Percentiles rank a stretch among this genome's conserved stretches.
phyloP scores from a whole-genome alignment of 2,113 vertebrate species.

The Corythaeola cristata region DNA sequence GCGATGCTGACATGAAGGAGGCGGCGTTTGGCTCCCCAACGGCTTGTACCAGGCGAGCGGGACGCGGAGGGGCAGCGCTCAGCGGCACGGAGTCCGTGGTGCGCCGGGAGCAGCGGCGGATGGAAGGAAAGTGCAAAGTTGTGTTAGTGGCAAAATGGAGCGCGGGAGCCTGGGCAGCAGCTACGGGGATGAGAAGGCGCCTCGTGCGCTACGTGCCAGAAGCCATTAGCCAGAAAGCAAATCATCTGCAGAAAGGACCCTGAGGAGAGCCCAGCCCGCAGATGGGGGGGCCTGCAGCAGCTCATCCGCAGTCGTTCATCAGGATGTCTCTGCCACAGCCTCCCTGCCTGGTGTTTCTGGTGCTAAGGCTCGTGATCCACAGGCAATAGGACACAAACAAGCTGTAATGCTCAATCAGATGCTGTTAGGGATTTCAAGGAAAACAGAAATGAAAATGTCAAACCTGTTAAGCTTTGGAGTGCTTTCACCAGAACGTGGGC shows the following conservation, averaged over 20 bases:
- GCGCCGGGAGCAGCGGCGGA: background rate
- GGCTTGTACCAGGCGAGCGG: fast-evolving
- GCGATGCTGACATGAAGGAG: background rate
- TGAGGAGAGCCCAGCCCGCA: background rate
- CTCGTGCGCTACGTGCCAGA: background rate
- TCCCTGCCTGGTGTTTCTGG: background rate
- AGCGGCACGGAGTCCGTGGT: background rate
- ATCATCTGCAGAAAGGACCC: background rate
- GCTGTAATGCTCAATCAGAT: constrained; percentile 2
- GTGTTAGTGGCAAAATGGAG: background rate
- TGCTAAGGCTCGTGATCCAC: background rate
- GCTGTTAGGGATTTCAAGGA: constrained; percentile 14
- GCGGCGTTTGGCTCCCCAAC: fast-evolving
- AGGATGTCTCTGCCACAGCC: constrained; percentile 4
- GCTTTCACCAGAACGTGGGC: constrained; percentile 40
- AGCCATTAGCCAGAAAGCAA: constrained; percentile 22
- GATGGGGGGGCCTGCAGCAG: background rate
- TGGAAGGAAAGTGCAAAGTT: background rate
- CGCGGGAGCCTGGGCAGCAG: background rate
- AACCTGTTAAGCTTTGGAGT: constrained; percentile 40
- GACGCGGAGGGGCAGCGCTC: background rate
- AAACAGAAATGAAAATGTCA: constrained; percentile 54
- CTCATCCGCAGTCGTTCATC: background rate
- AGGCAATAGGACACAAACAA: background rate
- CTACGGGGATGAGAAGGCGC: background rate